Percentiles rank a stretch among this genome's conserved stretches.
phyloP scores from a whole-genome alignment of 2,113 vertebrate genomes.

The Dicaeum eximium region DNA sequence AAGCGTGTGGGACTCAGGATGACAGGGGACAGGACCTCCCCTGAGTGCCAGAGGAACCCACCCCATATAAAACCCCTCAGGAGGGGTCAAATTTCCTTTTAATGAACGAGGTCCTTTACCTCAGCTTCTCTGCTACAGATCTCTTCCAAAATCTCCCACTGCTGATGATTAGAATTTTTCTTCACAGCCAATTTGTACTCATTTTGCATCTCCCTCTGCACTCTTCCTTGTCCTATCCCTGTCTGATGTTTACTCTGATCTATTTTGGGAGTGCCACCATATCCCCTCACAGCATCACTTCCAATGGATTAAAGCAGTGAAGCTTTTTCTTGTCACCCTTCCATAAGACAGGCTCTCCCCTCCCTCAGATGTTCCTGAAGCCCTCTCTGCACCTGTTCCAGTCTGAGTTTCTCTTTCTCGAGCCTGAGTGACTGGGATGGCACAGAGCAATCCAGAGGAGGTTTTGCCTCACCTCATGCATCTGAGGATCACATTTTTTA shows the following conservation, averaged over 20 bases:
- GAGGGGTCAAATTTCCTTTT: not conserved
- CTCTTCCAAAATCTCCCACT: not conserved
- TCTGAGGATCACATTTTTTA: not conserved
- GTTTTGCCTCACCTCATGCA: not conserved
- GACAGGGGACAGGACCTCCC: not conserved
- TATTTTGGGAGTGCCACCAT: slow-evolving; percentile 29
- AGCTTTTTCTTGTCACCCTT: slow-evolving; percentile 27
- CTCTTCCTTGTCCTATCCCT: not conserved
- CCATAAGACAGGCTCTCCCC: not conserved
- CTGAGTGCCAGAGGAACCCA: not conserved
- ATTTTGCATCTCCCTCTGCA: not conserved
- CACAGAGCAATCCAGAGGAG: not conserved
- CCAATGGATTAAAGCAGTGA: slow-evolving; percentile 21
- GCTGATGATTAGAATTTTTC: not conserved
- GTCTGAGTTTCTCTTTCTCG: not conserved
- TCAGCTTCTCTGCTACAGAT: not conserved
- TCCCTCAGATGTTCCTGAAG: not conserved
- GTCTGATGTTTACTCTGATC: slow-evolving; percentile 19
- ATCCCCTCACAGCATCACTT: not conserved
- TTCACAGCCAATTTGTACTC: not conserved
- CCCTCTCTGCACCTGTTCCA: slow-evolving; percentile 18
- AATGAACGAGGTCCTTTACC: not conserved
- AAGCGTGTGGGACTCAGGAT: not conserved
- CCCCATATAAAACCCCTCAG: not conserved
- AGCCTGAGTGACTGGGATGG: not conserved